Evolutionary conservation across 1,140 invertebrate species (phyloP), one percentile per base, ranked within the genome.

Genomic region (Homarus americanus): DNA sequence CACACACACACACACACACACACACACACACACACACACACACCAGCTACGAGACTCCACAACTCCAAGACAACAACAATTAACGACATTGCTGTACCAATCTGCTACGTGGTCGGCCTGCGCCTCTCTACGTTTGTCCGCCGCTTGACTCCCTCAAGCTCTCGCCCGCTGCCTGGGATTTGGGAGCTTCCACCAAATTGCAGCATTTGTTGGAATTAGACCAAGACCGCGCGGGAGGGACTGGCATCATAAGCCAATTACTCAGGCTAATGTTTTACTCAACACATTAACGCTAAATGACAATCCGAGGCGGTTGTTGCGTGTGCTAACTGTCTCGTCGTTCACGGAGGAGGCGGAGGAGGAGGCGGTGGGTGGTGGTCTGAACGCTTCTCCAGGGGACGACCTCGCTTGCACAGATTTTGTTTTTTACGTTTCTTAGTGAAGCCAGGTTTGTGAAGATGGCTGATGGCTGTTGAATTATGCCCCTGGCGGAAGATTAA

Each of bases 231-330:
- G 53, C 53, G 2, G 10, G 53, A 24, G 53, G 20, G 53, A 63
- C 53, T 63, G 53, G 20, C 53, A 63, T 63, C 53, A 63, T 63
- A 63, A 63, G 53, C 53, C 53, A 63, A 63, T 63, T 63, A 63
- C 53, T 63, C 53, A 63, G 53, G 53, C 20, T 63, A 63, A 63
- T 63, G 20, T 63, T 5, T 63, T 63, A 63, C 20, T 63, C 53
- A 63, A 63, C 7, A 63, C 53, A 63, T 63, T 63, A 63, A 17
- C 53, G 53, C 53, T 17, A 63, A 24, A 63, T 24, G 53, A 63
- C 53, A 63, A 2, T 5, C 10, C 53, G 2, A 24, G 20, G 44
- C 12, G 44, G 44, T 12, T 49, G 44, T 12, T 7, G 44, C 44
- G 5, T 49, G 12, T 49, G 12, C 5, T 49, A 7, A 49, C 44